These are phyloP conservation scores for Tachyglossus aculeatus DNA, from an alignment of 2,797 vertebrate genomes.

Conservation along the genomic window DNA sequence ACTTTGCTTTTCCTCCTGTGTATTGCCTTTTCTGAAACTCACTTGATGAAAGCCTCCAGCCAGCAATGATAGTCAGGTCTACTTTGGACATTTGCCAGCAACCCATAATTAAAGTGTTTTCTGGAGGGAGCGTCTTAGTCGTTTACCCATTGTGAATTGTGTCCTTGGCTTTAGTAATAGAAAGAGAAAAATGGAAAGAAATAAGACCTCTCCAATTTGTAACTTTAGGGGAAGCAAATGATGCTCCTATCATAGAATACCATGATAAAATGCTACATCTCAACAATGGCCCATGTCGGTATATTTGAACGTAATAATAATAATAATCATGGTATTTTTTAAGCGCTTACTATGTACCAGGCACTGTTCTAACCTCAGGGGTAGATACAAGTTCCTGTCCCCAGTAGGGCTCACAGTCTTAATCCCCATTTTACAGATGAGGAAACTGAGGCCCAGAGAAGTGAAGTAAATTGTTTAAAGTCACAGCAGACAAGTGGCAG, in stretches of 20 bases:
- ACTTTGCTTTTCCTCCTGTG: conserved; percentile 43
- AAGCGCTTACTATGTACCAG: too few species aligned
- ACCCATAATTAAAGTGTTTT: conserved; percentile 74
- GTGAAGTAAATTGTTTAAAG: conserved; percentile 39
- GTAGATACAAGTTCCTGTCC: too few species aligned
- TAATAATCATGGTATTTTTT: too few species aligned
- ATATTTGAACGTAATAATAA: conserved; percentile 15
- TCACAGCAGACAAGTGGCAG: conserved; percentile 4
- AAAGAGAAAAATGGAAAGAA: conserved; percentile 52
- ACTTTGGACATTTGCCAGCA: conserved; percentile 65
- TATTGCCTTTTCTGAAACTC: conserved; percentile 55
- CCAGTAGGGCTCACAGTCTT: too few species aligned
- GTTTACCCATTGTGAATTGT: conserved; percentile 63
- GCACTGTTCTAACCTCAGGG: too few species aligned
- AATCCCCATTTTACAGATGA: too few species aligned
- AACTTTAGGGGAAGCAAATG: conserved; percentile 30
- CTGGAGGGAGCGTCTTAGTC: conserved; percentile 58
- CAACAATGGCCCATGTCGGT: not conserved
- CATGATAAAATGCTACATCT: not conserved
- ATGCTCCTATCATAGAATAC: conserved; percentile 16
- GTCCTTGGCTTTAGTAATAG: conserved; percentile 68
- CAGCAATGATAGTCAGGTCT: conserved; percentile 46
- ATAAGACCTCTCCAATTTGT: conserved; percentile 57
- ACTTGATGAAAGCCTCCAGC: conserved; percentile 43
- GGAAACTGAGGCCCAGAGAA: too few species aligned